phyloP scores from a whole-genome alignment of 1,140 invertebrate genomes.

The Ectropis grisescens region DNA sequence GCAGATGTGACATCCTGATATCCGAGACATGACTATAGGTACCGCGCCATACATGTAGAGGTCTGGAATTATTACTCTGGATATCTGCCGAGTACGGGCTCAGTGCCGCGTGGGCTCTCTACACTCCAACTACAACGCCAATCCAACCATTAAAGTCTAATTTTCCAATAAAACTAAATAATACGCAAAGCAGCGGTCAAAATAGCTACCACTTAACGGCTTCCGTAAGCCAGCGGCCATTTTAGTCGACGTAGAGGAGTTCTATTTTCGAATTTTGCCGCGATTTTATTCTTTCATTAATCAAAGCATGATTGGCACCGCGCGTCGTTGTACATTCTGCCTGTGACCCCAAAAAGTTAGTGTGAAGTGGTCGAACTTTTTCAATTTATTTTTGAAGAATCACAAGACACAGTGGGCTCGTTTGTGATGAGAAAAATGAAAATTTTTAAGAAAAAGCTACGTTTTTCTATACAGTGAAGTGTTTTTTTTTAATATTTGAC shows the following conservation, averaged over 20 bases:
- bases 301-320: no score
- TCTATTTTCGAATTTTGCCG: conserved; percentile 44
- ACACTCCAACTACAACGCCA: conserved; percentile 31
- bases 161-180: conserved; percentile 63
- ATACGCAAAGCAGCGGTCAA: conserved; percentile 39
- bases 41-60: conserved; percentile 31
- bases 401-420: no score
- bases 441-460: no score
- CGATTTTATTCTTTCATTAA: no score
- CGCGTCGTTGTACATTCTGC: no score
- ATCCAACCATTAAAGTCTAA: conserved; percentile 50
- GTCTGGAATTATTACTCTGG: conserved; percentile 63
- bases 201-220: conserved; percentile 30
- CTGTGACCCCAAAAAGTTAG: no score
- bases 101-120: conserved; percentile 13
- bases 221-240: conserved; percentile 30
- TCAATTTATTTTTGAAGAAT: no score
- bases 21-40: conserved; percentile 31
- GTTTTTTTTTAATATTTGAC: no score
- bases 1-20: conserved; percentile 30
- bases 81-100: conserved; percentile 55
- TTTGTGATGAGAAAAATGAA: no score
- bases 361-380: no score
- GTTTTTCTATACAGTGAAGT: no score
- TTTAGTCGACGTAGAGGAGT: conserved; percentile 16